Evolutionary conservation across 2,797 vertebrate genomes (phyloP).

Genomic region (Falco biarmicus): DNA sequence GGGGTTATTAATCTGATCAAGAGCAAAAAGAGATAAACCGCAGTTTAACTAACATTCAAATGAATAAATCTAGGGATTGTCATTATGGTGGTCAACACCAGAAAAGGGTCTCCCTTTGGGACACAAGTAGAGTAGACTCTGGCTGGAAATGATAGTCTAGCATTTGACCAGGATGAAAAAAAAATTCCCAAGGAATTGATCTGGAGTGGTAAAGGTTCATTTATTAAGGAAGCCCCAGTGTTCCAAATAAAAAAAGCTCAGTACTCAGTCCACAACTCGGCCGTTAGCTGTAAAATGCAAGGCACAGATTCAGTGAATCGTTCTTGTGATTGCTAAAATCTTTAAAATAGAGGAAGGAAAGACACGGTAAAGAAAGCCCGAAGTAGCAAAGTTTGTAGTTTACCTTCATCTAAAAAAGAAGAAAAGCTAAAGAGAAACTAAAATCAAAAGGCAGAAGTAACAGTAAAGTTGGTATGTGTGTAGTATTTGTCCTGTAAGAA

Average conservation of each 20-base stretch:
- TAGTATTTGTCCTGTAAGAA: background rate
- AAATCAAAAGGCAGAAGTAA: background rate
- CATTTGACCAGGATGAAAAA: background rate
- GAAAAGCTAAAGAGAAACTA: background rate
- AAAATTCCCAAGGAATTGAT: background rate
- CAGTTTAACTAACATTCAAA: constrained; percentile 3
- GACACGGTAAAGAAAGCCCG: background rate
- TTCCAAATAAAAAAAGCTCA: background rate
- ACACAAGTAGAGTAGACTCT: background rate
- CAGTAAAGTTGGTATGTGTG: background rate
- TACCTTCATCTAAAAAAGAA: background rate
- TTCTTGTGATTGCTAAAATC: background rate
- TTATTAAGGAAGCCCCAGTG: background rate
- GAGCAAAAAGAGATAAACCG: background rate
- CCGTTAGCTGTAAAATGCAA: background rate
- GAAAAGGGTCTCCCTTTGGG: background rate
- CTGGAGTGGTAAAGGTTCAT: background rate
- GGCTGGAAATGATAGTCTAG: background rate
- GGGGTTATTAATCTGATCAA: constrained; percentile 16
- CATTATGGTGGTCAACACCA: background rate
- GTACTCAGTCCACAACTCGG: background rate
- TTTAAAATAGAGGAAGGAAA: background rate
- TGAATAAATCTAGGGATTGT: background rate
- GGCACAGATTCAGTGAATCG: background rate
- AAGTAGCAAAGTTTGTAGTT: background rate